Evolutionary conservation across 2,113 vertebrate species (phyloP), one percentile per base, ranked within the genome.

Genomic region (Trachemys scripta): DNA sequence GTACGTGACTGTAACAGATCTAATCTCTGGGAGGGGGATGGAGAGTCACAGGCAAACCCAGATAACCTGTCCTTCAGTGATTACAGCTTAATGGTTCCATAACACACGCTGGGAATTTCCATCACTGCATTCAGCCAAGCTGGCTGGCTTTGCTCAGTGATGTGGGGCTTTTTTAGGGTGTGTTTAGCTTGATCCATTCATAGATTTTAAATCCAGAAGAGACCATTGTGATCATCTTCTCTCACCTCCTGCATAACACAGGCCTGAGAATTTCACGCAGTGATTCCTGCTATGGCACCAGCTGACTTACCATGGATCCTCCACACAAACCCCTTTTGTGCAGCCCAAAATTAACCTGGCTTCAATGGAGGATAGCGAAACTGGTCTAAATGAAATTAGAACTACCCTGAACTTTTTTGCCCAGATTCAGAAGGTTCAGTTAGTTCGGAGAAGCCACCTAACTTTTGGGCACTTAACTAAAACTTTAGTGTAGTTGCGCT

Each of bases 31-130:
- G 31, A 51, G 76, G n/a, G 54, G 47, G n/a, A 31, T 76, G 75
- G 47, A 53, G 51, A 14, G 6, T 76, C 38, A 76, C 75, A 25
- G 75, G 42, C 75, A 47, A 53, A 10, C 54, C 13, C 4, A 82
- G 72, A 87, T 83, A 69, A 62, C 45, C 90, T 87, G 85, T 92
- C 84, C 57, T 54, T 92, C 84, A 78, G 85, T 53, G 90, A 83
- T 88, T 92, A 59, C 24, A 76, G 38, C 11, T 22, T 42, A 76
- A 12, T 47, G 11, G 10, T 47, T 76, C 38, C 75, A 27, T 10
- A 87, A 62, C n/a, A 78, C 82, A 50, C 31, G 24, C 76, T 45
- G 81, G 80, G 85, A 83, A 78, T 79, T 92, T 92, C 69, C 69
- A 88, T 27, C 14, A 20, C 5, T 59, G 69, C 38, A 27, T 76